A percentile compares a stretch with the other conserved stretches of the same genome.
Conservation (phyloP, 2,888 invertebrate species). For the Pristionchus fissidentatus region DNA sequence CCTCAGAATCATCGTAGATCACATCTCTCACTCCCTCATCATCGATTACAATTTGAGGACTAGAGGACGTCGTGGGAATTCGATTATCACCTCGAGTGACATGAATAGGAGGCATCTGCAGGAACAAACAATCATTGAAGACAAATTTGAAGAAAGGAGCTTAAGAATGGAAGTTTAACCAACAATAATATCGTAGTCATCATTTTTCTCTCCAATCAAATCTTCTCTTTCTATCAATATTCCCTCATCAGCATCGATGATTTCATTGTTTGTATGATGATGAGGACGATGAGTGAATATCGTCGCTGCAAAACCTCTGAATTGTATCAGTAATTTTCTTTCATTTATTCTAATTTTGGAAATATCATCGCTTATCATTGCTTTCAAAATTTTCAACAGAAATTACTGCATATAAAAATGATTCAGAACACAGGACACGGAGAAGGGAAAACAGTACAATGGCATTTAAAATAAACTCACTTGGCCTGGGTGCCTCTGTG, state of each 20-base stretch:
- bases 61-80: not conserved
- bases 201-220: not conserved
- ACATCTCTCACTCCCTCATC: constrained; percentile 8
- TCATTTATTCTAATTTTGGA: no score
- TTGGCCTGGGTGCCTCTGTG: not conserved
- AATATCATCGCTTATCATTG: no score
- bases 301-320: not conserved
- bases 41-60: constrained; percentile 27
- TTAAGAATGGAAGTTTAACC: not conserved
- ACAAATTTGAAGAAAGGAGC: not conserved
- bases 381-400: no score
- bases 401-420: no score
- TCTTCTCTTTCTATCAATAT: constrained; percentile 40
- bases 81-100: not conserved
- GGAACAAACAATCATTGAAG: not conserved
- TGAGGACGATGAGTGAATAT: constrained; percentile 25
- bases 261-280: not conserved
- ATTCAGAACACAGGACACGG: not conserved
- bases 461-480: not conserved
- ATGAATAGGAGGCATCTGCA: constrained; percentile 23
- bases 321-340: not conserved
- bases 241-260: constrained; percentile 15
- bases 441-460: not conserved
- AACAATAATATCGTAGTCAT: not conserved
- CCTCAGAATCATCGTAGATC: not conserved